Conservation (phyloP, 2,888 invertebrate species). For the Lasius platythorax region DNA sequence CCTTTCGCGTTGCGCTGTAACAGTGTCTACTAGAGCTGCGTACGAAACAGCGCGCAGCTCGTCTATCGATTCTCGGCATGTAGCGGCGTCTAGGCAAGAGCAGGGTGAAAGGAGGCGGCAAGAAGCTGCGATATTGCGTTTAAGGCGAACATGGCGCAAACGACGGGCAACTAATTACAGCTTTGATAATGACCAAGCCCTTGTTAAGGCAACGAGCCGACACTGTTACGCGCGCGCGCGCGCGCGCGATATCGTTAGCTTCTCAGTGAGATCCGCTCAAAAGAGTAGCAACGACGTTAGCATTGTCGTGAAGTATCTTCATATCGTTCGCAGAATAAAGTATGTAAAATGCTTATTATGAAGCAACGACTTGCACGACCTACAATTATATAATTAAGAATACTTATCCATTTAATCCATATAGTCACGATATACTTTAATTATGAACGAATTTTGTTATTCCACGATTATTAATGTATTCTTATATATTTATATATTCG, state of each 20-base stretch:
- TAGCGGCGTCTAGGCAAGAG: conserved; percentile 41
- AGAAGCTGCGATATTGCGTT: conserved; percentile 63
- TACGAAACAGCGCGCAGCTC: conserved; percentile 50
- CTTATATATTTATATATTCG: background rate
- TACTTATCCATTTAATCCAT: background rate
- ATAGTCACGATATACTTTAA: background rate
- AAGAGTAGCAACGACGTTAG: conserved; percentile 55
- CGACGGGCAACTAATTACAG: conserved; percentile 66
- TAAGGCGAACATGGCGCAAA: conserved; percentile 59
- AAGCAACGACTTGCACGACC: conserved; percentile 8
- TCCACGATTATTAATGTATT: background rate
- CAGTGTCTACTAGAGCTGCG: conserved; percentile 44
- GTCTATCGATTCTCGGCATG: conserved; percentile 49
- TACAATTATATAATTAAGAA: conserved; percentile 26
- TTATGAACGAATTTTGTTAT: background rate
- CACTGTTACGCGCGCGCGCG: conserved; percentile 56
- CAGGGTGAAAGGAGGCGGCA: conserved; percentile 45
- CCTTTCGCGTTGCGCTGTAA: conserved; percentile 12
- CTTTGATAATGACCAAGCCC: conserved; percentile 65
- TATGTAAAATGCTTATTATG: conserved; percentile 30
- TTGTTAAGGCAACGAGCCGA: conserved; percentile 71
- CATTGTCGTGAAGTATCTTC: conserved; percentile 31
- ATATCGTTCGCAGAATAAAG: conserved; percentile 19
- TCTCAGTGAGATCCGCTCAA: conserved; percentile 32
- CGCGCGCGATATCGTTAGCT: conserved; percentile 60